Conservation (phyloP, 2,888 invertebrate species). For the Ophonus ardosiacus region DNA sequence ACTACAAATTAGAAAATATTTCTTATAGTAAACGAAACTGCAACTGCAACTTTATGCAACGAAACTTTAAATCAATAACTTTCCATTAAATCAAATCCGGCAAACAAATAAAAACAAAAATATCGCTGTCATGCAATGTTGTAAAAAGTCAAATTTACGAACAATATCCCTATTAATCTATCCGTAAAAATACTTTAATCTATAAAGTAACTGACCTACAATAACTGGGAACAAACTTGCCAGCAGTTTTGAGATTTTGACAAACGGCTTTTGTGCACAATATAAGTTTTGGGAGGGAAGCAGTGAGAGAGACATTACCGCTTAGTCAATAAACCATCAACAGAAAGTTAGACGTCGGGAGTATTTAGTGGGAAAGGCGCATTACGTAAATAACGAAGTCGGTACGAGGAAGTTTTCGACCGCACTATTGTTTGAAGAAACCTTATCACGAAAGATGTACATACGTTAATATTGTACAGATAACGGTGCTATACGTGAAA, state of each 20-base stretch:
- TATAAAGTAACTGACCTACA: conserved; percentile 15
- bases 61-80: neutral
- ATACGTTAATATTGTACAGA: conserved; percentile 2
- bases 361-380: neutral
- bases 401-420: conserved; percentile 8
- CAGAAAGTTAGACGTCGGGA: conserved; percentile 13
- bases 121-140: neutral
- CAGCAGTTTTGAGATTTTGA: neutral
- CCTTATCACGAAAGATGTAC: neutral
- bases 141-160: neutral
- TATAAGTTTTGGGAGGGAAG: neutral
- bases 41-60: neutral
- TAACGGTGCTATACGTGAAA: neutral
- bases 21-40: neutral
- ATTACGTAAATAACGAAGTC: conserved; percentile 19
- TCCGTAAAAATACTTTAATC: neutral
- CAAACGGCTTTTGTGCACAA: conserved; percentile 16
- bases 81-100: neutral
- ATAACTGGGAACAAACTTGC: neutral
- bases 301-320: neutral
- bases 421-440: conserved; percentile 11
- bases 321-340: conserved; percentile 36
- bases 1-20: neutral
- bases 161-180: conserved; percentile 3
- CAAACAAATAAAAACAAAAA: conserved; percentile 1